A percentile compares a stretch with the other conserved stretches of the same genome.
phyloP scores from a whole-genome alignment of 1,140 invertebrate genomes.

The Bombus superbus region DNA sequence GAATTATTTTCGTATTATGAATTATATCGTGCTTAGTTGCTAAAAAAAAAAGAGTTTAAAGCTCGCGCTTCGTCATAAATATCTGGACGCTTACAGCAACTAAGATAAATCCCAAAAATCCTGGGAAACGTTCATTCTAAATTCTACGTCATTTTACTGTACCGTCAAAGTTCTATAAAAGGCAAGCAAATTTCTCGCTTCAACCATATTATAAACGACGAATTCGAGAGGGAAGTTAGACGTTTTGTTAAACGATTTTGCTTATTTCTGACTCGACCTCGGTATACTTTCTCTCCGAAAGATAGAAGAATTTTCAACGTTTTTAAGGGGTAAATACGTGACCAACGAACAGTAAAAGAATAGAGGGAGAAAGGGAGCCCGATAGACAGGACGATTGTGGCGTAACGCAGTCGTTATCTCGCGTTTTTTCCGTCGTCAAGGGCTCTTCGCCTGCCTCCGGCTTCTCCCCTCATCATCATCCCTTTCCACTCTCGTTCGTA shows the following conservation, averaged over 20 bases:
- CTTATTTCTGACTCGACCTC: too few species aligned
- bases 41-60: too few species aligned
- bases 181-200: too few species aligned
- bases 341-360: constrained; percentile 13
- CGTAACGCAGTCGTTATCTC: constrained; percentile 41
- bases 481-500: neutral
- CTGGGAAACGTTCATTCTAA: too few species aligned
- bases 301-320: neutral
- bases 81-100: too few species aligned
- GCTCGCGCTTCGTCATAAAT: too few species aligned
- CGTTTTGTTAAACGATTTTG: neutral
- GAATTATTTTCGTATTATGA: neutral
- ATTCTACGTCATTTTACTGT: too few species aligned
- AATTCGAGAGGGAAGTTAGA: neutral
- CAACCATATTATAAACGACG: too few species aligned
- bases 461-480: neutral
- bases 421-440: constrained; percentile 15
- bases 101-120: too few species aligned
- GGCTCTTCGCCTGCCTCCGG: neutral
- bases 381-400: constrained; percentile 40
- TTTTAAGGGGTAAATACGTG: constrained; percentile 24
- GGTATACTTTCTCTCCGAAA: neutral
- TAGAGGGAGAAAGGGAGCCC: neutral
- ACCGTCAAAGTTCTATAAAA: too few species aligned
- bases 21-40: neutral